phyloP scores from a whole-genome alignment of 2,888 invertebrate species.

The Spodoptera picta region DNA sequence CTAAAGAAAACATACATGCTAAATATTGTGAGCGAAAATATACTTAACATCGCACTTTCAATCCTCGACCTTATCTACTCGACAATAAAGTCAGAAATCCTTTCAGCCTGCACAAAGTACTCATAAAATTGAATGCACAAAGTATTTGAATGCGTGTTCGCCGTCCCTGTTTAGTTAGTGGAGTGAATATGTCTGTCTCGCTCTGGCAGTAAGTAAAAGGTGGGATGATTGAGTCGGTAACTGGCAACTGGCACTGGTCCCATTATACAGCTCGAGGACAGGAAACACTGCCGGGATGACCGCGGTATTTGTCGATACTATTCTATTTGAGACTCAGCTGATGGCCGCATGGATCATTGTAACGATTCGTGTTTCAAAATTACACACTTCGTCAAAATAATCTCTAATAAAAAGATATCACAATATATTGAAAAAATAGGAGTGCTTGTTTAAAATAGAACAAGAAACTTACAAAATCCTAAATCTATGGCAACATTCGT shows the following conservation, averaged over 20 bases:
- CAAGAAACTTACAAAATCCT: too few species aligned
- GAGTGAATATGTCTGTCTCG: conserved; percentile 57
- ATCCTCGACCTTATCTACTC: conserved; percentile 52
- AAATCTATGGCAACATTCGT: too few species aligned
- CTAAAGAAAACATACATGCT: conserved; percentile 88
- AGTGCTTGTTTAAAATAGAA: too few species aligned
- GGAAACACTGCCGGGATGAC: conserved; percentile 74
- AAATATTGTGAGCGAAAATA: conserved; percentile 79
- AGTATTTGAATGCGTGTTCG: conserved; percentile 75
- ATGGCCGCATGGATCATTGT: too few species aligned
- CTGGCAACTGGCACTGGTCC: conserved; percentile 88
- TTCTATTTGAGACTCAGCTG: too few species aligned
- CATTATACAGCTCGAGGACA: conserved; percentile 83
- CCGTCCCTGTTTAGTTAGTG: conserved; percentile 63
- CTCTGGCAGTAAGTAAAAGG: conserved; percentile 82
- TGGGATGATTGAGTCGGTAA: conserved; percentile 87
- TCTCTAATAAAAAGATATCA: too few species aligned
- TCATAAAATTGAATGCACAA: conserved; percentile 76
- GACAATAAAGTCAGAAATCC: neutral
- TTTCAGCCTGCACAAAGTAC: conserved; percentile 44
- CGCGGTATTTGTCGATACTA: conserved; percentile 52
- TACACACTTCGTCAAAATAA: too few species aligned
- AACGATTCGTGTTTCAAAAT: too few species aligned
- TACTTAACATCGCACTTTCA: conserved; percentile 26
- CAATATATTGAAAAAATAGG: too few species aligned